Base-by-base conservation (phyloP, 2,797 vertebrate species). In the Arrhamphus sclerolepis region DNA sequence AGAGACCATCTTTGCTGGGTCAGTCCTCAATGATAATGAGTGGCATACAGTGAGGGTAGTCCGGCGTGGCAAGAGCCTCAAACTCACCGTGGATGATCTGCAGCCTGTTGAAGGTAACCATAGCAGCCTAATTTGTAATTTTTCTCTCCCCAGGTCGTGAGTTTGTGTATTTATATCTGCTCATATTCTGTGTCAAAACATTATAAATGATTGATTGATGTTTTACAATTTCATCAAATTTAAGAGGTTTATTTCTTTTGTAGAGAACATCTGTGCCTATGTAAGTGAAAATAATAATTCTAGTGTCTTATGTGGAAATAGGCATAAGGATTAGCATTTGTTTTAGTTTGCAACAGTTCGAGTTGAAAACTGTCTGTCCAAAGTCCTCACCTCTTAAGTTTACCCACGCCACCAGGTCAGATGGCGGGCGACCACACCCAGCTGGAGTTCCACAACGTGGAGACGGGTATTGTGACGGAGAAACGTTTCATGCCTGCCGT, bases 1-100 rank as follows among this genome's bases (percentile, higher is more conserved):
- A 92, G 98, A 98, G 93, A 99, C 96, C 83, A 97, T 99, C 94
- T 98, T 98, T 95, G 95, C 96, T 77, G 98, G 97, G 87, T 95
- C 95, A 90, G 95, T 95, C 91, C 96, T 99, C 94, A 99, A 99
- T 95, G 97, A 99, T 93, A 98, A 99, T 83, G 96, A 98, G 81
- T 98, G 97, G 98, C 98, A 99, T 94, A 99, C 98, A 22, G 97
- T 99, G 81, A 95, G 97, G 87, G 98, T 99, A 84, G 94, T 96
- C 83, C 95, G 97, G 50, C 94, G 98, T 87, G 98, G 98, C 87
- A 98, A 98, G 91, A 93, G 91, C 84, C 94, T 98, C 90, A 98
- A 96, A 91, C 93, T 99, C 89, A 96, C 93, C 17, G 97, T 99
- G 89, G 97, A 99, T 81, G 97, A 99, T 86, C 94, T 97, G 70